Conservation (phyloP, 1,140 invertebrate genomes). For the Drosophila rufa region DNA sequence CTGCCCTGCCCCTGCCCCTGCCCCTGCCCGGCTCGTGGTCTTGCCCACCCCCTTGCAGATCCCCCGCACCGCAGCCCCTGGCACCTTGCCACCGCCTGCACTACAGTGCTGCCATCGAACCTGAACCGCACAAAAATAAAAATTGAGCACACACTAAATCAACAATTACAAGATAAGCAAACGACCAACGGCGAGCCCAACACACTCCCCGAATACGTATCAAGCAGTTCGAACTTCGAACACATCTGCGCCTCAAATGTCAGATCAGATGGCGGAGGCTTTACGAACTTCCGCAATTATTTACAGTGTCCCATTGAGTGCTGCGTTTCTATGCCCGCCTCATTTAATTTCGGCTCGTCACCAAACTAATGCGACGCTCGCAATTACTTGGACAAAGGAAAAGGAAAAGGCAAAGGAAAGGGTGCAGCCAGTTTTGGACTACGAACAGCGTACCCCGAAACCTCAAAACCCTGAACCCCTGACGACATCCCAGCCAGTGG, state of each 20-base stretch:
- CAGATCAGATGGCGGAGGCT: slow-evolving; percentile 41
- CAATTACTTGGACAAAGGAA: slow-evolving; percentile 59
- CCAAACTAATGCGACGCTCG: slow-evolving; percentile 32
- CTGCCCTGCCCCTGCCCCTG: too few species aligned
- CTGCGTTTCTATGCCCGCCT: slow-evolving; percentile 53
- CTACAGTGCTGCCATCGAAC: slow-evolving; percentile 35
- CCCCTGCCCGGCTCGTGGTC: background rate
- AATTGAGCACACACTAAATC: slow-evolving; percentile 81
- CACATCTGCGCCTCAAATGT: slow-evolving; percentile 56
- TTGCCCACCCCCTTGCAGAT: background rate
- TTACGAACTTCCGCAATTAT: slow-evolving; percentile 77
- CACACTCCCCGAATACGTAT: slow-evolving; percentile 15
- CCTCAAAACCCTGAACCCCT: slow-evolving; percentile 17
- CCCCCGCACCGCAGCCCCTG: slow-evolving; percentile 14
- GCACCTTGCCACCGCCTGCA: slow-evolving; percentile 21
- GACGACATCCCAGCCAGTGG: slow-evolving; percentile 16
- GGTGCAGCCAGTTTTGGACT: slow-evolving; percentile 45
- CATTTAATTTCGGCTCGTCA: slow-evolving; percentile 47
- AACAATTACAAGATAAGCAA: slow-evolving; percentile 81
- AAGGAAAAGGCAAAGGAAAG: slow-evolving; percentile 36
- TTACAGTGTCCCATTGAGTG: slow-evolving; percentile 73
- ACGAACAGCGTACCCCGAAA: slow-evolving; percentile 4
- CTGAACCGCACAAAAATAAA: slow-evolving; percentile 66
- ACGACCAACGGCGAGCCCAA: slow-evolving; percentile 38
- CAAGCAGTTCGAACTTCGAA: slow-evolving; percentile 34